A percentile compares a stretch with the other conserved stretches of the same genome.
Conservation (phyloP, 2,888 invertebrate genomes). For the Xestia c-nigrum region DNA sequence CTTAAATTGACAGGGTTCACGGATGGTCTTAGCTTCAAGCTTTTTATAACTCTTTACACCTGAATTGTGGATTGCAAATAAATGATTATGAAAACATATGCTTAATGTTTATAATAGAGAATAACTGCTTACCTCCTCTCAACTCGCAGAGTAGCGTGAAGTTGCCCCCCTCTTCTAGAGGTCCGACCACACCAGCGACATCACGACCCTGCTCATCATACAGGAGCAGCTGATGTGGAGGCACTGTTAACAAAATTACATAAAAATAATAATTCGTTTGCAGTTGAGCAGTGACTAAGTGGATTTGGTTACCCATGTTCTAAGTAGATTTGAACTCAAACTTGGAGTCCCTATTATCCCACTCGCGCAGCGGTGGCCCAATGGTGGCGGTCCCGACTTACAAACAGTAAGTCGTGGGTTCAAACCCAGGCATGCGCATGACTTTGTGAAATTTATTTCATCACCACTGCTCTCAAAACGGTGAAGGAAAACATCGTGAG, state of each 20-base stretch:
- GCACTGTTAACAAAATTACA: constrained; percentile 91
- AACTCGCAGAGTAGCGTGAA: constrained; percentile 86
- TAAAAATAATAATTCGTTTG: neutral
- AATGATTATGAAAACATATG: neutral
- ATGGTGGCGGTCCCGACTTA: no score
- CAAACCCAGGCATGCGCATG: no score
- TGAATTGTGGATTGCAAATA: neutral
- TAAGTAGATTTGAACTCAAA: no score
- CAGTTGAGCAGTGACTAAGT: neutral
- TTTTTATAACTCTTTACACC: neutral
- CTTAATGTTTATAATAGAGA: neutral
- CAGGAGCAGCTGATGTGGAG: constrained; percentile 95
- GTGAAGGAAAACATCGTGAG: no score
- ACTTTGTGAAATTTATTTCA: no score
- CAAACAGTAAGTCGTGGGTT: no score
- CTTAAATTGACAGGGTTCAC: no score
- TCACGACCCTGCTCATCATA: constrained; percentile 96
- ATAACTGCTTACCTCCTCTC: constrained; percentile 81
- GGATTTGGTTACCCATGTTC: neutral
- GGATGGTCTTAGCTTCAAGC: no score
- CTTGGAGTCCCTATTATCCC: no score
- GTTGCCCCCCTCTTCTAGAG: constrained; percentile 91
- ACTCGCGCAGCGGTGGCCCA: no score
- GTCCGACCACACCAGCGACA: constrained; percentile 95
- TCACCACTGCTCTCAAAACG: no score